phyloP scores from a whole-genome alignment of 1,140 invertebrate genomes.

The Zaprionus lachaisei region DNA sequence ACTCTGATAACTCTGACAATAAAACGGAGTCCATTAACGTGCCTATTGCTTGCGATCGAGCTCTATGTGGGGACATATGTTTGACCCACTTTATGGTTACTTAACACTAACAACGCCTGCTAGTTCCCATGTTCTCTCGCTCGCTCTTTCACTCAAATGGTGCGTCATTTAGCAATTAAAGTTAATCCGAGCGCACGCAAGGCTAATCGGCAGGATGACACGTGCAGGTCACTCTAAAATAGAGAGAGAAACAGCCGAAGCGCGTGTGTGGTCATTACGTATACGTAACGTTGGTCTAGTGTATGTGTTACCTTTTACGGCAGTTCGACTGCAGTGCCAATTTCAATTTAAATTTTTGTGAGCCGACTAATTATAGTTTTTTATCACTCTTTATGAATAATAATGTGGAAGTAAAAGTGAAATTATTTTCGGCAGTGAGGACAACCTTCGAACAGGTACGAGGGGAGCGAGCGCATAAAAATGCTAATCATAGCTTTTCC shows the following conservation, averaged over 20 bases:
- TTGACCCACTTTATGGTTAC: slow-evolving; percentile 13
- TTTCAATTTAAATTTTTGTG: slow-evolving; percentile 27
- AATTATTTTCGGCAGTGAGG: slow-evolving; percentile 26
- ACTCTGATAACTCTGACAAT: not conserved
- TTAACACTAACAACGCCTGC: slow-evolving; percentile 17
- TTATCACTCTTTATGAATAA: slow-evolving; percentile 17
- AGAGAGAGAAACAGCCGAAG: not conserved
- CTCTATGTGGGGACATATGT: slow-evolving; percentile 68
- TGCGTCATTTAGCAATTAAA: slow-evolving; percentile 49
- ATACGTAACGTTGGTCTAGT: slow-evolving; percentile 6
- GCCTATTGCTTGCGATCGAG: slow-evolving; percentile 53
- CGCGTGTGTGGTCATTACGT: slow-evolving; percentile 12
- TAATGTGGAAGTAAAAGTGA: slow-evolving; percentile 11
- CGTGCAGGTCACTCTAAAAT: not conserved
- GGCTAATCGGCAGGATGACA: slow-evolving; percentile 43
- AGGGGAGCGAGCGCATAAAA: slow-evolving; percentile 16
- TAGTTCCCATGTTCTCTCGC: slow-evolving; percentile 28
- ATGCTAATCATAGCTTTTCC: slow-evolving; percentile 39
- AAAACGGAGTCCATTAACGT: slow-evolving; percentile 86
- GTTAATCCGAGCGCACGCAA: slow-evolving; percentile 50
- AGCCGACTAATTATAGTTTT: slow-evolving; percentile 28
- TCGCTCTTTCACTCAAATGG: slow-evolving; percentile 35
- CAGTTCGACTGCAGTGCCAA: slow-evolving; percentile 28
- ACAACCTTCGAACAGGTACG: not conserved
- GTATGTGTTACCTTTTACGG: slow-evolving; percentile 2